A percentile compares a stretch with the other conserved stretches of the same genome.
Evolutionary conservation across 2,797 vertebrate genomes (phyloP).

Genomic region (Pseudocheirus occidentalis): DNA sequence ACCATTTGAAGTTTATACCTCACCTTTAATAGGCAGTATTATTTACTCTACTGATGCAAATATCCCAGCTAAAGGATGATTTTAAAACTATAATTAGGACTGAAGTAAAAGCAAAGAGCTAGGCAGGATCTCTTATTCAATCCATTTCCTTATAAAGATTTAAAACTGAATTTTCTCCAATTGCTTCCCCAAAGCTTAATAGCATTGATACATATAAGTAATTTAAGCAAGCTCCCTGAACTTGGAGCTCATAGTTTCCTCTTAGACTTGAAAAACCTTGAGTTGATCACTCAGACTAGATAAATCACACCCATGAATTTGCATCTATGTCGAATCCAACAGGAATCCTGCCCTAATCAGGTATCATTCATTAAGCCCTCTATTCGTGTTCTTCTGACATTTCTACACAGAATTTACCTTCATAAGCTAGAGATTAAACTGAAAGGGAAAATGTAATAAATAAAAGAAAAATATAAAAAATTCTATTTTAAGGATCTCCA

Average conservation of each 20-base stretch:
- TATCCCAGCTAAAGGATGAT: constrained; percentile 24
- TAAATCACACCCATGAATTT: constrained; percentile 20
- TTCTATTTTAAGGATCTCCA: constrained; percentile 15
- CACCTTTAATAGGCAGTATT: constrained; percentile 41
- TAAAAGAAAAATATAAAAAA: constrained; percentile 4
- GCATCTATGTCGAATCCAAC: background rate
- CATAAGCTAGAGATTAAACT: background rate
- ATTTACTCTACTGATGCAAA: constrained; percentile 16
- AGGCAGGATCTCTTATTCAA: background rate
- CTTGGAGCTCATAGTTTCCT: constrained; percentile 3
- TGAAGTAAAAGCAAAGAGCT: constrained; percentile 42
- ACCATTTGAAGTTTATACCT: constrained; percentile 14
- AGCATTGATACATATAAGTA: background rate
- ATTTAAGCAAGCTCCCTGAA: constrained; percentile 37
- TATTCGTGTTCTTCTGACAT: background rate
- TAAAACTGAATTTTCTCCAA: constrained; percentile 24
- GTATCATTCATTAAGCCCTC: constrained; percentile 1
- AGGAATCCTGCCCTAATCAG: constrained; percentile 31
- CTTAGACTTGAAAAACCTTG: constrained; percentile 21
- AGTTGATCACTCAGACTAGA: constrained; percentile 13
- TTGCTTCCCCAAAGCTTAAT: constrained; percentile 13
- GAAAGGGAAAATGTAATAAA: background rate
- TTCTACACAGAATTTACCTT: background rate
- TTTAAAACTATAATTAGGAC: background rate
- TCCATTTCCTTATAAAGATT: background rate